A percentile compares a stretch with the other conserved stretches of the same genome.
These are phyloP conservation scores for Capitella teleta DNA, from an alignment of 1,140 invertebrate species.

Conservation along the genomic window DNA sequence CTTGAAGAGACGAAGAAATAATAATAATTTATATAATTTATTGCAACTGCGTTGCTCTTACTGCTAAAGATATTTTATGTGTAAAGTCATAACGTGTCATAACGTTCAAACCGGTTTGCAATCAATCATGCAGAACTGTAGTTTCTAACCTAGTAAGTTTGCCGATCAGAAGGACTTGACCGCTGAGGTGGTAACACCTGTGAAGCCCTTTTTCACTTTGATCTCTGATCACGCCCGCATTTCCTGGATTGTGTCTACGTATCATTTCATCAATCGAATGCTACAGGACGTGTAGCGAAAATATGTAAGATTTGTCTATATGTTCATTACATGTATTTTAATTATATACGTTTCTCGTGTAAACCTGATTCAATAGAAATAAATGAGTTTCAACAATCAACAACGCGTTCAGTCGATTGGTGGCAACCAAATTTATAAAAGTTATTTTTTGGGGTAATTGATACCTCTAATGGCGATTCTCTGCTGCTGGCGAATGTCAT, in stretches of 20 bases:
- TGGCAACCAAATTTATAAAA: not conserved
- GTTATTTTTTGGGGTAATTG: not conserved
- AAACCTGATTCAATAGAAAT: not conserved
- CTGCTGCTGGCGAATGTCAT: conserved; percentile 31
- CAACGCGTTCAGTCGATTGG: not conserved
- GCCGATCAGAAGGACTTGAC: too few relatives aligned
- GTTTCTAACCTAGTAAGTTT: too few relatives aligned
- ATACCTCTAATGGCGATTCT: conserved; percentile 21
- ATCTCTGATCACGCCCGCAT: not conserved
- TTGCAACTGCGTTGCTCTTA: not conserved
- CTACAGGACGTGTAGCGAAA: not conserved
- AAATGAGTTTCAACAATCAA: not conserved
- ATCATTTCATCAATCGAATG: not conserved
- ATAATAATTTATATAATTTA: conserved; percentile 2
- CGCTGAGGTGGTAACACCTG: too few relatives aligned
- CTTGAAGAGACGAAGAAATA: not conserved
- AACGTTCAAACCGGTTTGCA: too few relatives aligned
- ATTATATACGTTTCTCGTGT: not conserved
- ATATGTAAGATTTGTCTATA: not conserved
- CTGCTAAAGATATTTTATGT: too few relatives aligned
- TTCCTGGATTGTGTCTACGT: not conserved
- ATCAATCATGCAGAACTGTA: too few relatives aligned
- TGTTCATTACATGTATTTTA: conserved; percentile 3
- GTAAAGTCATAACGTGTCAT: too few relatives aligned
- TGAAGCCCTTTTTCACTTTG: too few relatives aligned